A percentile compares a stretch with the other conserved stretches of the same genome.
These are phyloP conservation scores for Syritta pipiens DNA, from an alignment of 2,888 invertebrate species.

Conservation along the genomic window DNA sequence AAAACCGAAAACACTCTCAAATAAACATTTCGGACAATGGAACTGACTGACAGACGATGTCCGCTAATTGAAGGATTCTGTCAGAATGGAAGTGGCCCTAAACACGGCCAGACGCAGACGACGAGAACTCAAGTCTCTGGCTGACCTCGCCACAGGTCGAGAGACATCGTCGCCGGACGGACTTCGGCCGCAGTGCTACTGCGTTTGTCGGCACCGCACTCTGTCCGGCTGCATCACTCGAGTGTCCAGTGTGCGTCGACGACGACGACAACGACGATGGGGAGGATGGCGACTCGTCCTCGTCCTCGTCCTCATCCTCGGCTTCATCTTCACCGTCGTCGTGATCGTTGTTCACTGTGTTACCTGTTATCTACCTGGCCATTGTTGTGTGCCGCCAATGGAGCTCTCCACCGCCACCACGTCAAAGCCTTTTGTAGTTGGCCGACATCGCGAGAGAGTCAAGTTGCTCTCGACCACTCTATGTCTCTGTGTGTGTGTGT, in stretches of 20 bases:
- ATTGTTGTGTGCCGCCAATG: constrained; percentile 65
- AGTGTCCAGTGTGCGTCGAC: constrained; percentile 59
- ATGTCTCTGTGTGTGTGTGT: not conserved
- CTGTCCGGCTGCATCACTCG: constrained; percentile 45
- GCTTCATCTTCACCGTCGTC: constrained; percentile 16
- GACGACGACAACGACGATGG: not conserved
- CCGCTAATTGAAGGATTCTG: constrained; percentile 69
- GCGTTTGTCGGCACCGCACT: constrained; percentile 59
- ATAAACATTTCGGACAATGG: constrained; percentile 67
- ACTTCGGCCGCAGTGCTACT: constrained; percentile 47
- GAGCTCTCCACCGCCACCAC: constrained; percentile 46
- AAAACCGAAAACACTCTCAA: constrained; percentile 59
- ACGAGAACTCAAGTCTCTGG: constrained; percentile 6
- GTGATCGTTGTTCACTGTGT: constrained; percentile 53
- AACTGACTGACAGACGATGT: constrained; percentile 67
- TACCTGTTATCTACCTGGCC: constrained; percentile 62
- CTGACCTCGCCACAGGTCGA: constrained; percentile 67
- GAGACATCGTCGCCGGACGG: constrained; percentile 6
- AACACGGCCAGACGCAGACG: constrained; percentile 13
- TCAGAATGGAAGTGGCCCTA: constrained; percentile 61
- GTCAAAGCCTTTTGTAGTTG: constrained; percentile 62
- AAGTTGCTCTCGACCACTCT: constrained; percentile 23
- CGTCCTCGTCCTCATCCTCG: not conserved
- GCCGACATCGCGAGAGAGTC: constrained; percentile 51
- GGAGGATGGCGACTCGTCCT: not conserved